A percentile compares a stretch with the other conserved stretches of the same genome.
These are phyloP conservation scores for Hylaeus anthracinus DNA, from an alignment of 1,140 invertebrate genomes.

Conservation along the genomic window DNA sequence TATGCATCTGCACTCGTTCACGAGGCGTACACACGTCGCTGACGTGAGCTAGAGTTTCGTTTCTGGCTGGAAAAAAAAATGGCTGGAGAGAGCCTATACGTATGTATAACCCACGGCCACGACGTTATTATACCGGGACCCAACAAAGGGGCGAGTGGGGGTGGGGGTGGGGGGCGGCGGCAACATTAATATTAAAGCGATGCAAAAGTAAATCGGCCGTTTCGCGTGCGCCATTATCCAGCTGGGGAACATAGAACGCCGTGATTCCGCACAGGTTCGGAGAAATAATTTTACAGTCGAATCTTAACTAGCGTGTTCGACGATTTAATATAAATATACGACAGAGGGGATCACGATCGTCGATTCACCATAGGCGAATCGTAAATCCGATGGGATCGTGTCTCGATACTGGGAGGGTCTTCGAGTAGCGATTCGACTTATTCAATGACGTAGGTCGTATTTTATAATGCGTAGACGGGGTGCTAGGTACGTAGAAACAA, in stretches of 20 bases:
- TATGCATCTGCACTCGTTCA: slow-evolving; percentile 38
- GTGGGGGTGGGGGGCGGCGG: slow-evolving; percentile 29
- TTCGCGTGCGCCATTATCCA: slow-evolving; percentile 7
- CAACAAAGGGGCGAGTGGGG: slow-evolving; percentile 25
- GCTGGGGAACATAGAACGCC: background rate
- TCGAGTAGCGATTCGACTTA: too few species aligned
- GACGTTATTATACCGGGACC: slow-evolving; percentile 72
- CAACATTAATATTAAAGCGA: slow-evolving; percentile 75
- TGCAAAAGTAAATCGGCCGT: slow-evolving; percentile 56
- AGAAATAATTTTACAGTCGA: slow-evolving; percentile 12
- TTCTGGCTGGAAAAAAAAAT: slow-evolving; percentile 46
- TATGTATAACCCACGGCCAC: slow-evolving; percentile 50
- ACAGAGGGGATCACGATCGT: background rate
- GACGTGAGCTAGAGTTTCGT: slow-evolving; percentile 59
- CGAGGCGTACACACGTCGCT: slow-evolving; percentile 38
- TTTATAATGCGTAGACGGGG: too few species aligned
- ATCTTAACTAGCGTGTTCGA: background rate
- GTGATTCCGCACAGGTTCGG: background rate
- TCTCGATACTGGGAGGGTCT: background rate
- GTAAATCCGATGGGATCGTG: background rate
- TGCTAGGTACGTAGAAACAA: too few species aligned
- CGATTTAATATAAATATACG: background rate
- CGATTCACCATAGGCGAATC: background rate
- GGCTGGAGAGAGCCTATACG: background rate
- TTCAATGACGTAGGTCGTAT: too few species aligned